These are phyloP conservation scores for Bombylius discolor DNA, from an alignment of 2,888 invertebrate species.

Conservation along the genomic window DNA sequence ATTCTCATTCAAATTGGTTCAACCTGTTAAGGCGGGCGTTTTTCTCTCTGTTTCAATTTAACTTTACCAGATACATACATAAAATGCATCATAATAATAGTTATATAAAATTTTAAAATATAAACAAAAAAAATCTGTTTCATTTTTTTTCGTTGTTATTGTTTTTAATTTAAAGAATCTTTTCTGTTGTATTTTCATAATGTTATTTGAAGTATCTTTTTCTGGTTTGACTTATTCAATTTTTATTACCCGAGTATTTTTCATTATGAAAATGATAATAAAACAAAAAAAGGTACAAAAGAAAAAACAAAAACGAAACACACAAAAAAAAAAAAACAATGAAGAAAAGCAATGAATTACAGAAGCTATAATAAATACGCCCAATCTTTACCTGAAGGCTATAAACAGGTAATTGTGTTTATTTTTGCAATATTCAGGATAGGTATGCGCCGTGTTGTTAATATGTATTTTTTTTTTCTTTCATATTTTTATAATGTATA, in stretches of 20 bases:
- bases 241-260: background rate
- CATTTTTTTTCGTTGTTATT: no score
- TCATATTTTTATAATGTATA: background rate
- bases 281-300: background rate
- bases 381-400: conserved; percentile 6
- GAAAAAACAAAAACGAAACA: no score
- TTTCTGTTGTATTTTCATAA: no score
- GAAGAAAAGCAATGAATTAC: background rate
- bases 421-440: conserved; percentile 3
- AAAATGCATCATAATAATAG: no score
- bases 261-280: background rate
- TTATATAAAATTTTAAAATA: no score
- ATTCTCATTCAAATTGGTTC: conserved; percentile 9
- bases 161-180: no score
- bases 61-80: no score
- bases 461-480: background rate
- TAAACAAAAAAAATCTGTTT: no score
- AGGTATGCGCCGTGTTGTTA: background rate
- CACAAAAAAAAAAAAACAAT: background rate
- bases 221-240: background rate
- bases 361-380: conserved; percentile 10
- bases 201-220: no score
- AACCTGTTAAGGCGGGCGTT: background rate
- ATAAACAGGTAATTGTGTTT: conserved; percentile 3
- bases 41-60: background rate